A percentile compares a stretch with the other conserved stretches of the same genome.
Conservation (phyloP, 2,888 invertebrate genomes). For the Trichopoda pennipes region DNA sequence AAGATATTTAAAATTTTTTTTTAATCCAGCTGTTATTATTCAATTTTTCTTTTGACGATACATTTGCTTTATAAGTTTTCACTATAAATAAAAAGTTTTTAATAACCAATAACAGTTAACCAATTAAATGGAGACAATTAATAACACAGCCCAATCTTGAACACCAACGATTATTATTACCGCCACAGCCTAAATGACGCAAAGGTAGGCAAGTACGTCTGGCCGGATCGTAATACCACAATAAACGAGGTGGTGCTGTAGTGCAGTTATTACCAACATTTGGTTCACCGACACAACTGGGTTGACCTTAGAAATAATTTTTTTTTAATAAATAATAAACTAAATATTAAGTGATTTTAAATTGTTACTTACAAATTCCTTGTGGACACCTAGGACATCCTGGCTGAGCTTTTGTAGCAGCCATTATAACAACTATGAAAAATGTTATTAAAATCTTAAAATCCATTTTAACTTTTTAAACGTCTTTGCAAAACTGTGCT, state of each 20-base stretch:
- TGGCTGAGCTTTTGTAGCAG: neutral
- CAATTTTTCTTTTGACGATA: no score
- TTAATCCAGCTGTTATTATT: no score
- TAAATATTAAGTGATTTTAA: neutral
- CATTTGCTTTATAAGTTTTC: no score
- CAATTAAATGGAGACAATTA: neutral
- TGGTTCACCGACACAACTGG: constrained; percentile 2
- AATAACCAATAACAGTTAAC: no score
- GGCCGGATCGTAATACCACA: constrained; percentile 39
- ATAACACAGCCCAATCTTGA: neutral
- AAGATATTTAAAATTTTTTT: no score
- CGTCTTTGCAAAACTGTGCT: neutral
- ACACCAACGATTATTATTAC: constrained; percentile 54
- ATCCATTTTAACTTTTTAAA: neutral
- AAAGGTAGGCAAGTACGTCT: constrained; percentile 18
- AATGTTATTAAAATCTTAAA: neutral
- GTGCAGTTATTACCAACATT: constrained; percentile 21
- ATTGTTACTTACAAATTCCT: constrained; percentile 23
- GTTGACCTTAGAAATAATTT: neutral
- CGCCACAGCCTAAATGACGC: constrained; percentile 39
- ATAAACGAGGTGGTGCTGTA: neutral
- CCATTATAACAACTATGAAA: neutral
- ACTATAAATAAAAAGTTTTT: no score
- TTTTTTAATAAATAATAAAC: neutral
- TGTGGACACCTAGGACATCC: constrained; percentile 13